Conservation (phyloP, 92 coral and sea anemone genomes). For the Parazoanthus atlanticus region DNA sequence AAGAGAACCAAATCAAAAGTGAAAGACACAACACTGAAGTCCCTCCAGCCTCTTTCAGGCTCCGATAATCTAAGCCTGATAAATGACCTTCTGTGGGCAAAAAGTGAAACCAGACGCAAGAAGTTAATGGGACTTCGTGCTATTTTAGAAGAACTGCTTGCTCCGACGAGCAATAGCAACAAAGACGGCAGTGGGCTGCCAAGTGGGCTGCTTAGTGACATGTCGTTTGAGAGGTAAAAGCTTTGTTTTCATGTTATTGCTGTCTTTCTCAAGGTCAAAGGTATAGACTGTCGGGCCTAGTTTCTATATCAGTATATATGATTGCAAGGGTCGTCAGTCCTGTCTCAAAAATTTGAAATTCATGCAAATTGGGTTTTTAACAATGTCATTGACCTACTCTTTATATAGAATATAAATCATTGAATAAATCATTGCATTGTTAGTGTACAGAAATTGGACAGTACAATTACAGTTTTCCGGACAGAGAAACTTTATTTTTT, state of each 20-base stretch:
- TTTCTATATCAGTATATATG: neutral
- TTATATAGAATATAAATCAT: too few relatives aligned
- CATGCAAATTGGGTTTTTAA: too few relatives aligned
- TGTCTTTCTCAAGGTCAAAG: constrained; percentile 38
- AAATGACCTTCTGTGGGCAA: constrained; percentile 32
- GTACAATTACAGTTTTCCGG: too few relatives aligned
- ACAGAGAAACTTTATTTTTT: too few relatives aligned
- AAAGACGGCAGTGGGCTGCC: constrained; percentile 33
- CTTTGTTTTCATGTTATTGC: constrained; percentile 23
- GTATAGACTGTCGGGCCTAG: neutral
- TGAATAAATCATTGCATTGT: too few relatives aligned
- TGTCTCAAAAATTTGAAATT: too few relatives aligned
- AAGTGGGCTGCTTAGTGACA: constrained; percentile 40
- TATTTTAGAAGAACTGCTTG: neutral
- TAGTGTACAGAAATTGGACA: too few relatives aligned
- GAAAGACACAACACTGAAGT: constrained; percentile 31
- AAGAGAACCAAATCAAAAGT: constrained; percentile 18
- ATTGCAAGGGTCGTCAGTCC: too few relatives aligned
- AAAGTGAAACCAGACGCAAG: constrained; percentile 35
- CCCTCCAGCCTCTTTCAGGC: constrained; percentile 38
- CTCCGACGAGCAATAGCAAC: too few relatives aligned
- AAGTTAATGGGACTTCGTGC: constrained; percentile 15
- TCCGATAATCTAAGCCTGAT: constrained; percentile 36
- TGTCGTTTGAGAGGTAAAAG: constrained; percentile 32
- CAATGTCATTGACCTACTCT: too few relatives aligned